Evolutionary conservation across 2,113 vertebrate species (phyloP), one percentile per base, ranked within the genome.

Genomic region (Pagrus major): DNA sequence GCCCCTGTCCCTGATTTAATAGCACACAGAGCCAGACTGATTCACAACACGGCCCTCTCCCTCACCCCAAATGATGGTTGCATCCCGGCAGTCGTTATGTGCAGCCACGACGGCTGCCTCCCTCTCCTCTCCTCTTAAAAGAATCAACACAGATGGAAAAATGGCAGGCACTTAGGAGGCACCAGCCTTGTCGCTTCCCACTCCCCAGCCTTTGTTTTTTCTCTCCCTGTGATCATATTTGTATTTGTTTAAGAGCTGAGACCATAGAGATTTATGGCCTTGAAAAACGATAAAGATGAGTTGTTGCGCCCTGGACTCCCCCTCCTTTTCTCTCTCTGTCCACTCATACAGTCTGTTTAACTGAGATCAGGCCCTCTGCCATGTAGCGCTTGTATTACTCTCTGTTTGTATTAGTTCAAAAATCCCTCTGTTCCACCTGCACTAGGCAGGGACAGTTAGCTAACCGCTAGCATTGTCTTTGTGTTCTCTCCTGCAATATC

Each of bases 171-270:
- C 92, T 92, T 92, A 89, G 81, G 80, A 89, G 86, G 87, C 90
- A 91, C 71, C 84, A 79, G 83, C 81, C 74, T 75, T 89, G 86
- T 78, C 56, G 52, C 73, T 78, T 84, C 85, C 49, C 42, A 49
- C 81, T 74, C 77, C 70, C 73, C 85, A 66, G 78, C 71, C 80
- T 90, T 89, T 93, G 85, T 92, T 92, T 90, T 93, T 71, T 86
- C 73, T 92, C 87, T 88, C 86, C 83, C 88, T 91, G 90, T 93
- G 89, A 94, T 94, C 85, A 84, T 94, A 94, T 93, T 93, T 90
- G 90, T 92, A 90, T 94, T 94, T 94, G 88, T 87, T 93, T 93
- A 90, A 94, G 88, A 87, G 77, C 86, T 81, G 81, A 86, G 83
- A 78, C 82, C 55, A 33, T 41, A 4, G 76, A 85, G 87, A 93